Percentiles rank a stretch among this genome's conserved stretches.
Evolutionary conservation across 2,888 invertebrate species (phyloP).

Genomic region (Drosophila quinaria): DNA sequence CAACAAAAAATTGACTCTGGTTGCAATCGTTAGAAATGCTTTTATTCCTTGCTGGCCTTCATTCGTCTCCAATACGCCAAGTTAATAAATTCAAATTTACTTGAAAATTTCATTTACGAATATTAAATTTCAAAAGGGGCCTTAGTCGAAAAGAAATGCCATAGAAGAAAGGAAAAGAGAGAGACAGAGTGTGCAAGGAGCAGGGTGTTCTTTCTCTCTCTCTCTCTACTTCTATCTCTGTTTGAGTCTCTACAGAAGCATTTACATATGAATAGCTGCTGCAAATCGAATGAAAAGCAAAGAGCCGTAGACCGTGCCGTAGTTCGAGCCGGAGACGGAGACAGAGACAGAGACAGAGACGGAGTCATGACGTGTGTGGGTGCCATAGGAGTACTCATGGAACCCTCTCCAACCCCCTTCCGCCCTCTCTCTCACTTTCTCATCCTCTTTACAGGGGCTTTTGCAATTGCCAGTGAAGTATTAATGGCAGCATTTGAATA

Average conservation of each 20-base stretch:
- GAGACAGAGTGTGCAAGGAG: not conserved
- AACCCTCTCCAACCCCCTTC: not conserved
- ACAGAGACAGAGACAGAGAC: not conserved
- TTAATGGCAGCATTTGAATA: conserved; percentile 79
- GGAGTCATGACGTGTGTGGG: conserved; percentile 28
- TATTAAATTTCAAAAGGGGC: conserved; percentile 62
- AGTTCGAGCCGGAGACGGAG: conserved; percentile 7
- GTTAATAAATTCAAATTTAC: conserved; percentile 76
- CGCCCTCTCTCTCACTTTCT: conserved; percentile 1
- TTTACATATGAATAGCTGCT: conserved; percentile 74
- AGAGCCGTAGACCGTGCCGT: conserved; percentile 26
- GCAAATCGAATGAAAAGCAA: conserved; percentile 57
- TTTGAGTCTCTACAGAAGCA: conserved; percentile 32
- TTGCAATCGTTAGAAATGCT: conserved; percentile 4
- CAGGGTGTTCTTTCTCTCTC: conserved; percentile 4
- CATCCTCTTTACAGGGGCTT: conserved; percentile 31
- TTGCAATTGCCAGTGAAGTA: conserved; percentile 77
- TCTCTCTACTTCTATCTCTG: not conserved
- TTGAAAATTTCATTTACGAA: conserved; percentile 66
- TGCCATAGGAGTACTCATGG: conserved; percentile 17
- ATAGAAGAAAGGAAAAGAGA: not conserved
- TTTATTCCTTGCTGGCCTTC: not conserved
- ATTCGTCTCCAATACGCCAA: conserved; percentile 30
- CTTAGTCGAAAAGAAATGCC: conserved; percentile 25
- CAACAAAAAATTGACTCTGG: conserved; percentile 20